Evolutionary conservation across 2,113 vertebrate genomes (phyloP), one percentile per base, ranked within the genome.

Genomic region (Amblyornis subalaris): DNA sequence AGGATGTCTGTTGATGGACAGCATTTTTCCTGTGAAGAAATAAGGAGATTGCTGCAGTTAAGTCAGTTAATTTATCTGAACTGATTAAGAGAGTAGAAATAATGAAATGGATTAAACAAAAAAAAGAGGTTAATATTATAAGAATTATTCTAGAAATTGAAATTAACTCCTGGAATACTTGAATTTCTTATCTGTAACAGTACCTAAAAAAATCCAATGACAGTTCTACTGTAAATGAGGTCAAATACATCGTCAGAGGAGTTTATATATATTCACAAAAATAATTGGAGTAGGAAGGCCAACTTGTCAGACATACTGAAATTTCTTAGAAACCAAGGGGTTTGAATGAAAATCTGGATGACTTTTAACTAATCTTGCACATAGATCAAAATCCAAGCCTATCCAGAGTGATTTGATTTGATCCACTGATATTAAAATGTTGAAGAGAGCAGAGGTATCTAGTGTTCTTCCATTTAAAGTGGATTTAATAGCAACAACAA

Each of bases 361-460:
- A 72, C 58, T 92, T 18, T 91, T 65, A 76, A 70, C 42, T 95
- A 82, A 84, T 94, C 85, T 89, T 86, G 42, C 11, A 6, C n/a
- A 28, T 62, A 76, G 78, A 85, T 90, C 90, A 94, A 93, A 95
- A 96, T 94, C 55, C 79, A 94, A 90, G 45, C 47, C 73, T 93
- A 64, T 86, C 75, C 74, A 66, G 87, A 82, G 57, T 94, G 51
- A 93, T 94, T 96, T 90, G 50, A 91, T 95, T 96, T 96, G 87
- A 97, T 93, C 74, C 31, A 15, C 57, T 96, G 82, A 61, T 95
- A 85, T 67, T 96, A 91, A 95, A 82, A 88, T 90, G 72, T 65
- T 89, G 61, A 90, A 87, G 70, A 83, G 66, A 94, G 67, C 26
- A 71, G 71, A 33, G 75, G 57, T 81, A n/a, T 66, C 60, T 74